Conservation (phyloP, 2,888 invertebrate species). For the Drosophila prolongata region DNA sequence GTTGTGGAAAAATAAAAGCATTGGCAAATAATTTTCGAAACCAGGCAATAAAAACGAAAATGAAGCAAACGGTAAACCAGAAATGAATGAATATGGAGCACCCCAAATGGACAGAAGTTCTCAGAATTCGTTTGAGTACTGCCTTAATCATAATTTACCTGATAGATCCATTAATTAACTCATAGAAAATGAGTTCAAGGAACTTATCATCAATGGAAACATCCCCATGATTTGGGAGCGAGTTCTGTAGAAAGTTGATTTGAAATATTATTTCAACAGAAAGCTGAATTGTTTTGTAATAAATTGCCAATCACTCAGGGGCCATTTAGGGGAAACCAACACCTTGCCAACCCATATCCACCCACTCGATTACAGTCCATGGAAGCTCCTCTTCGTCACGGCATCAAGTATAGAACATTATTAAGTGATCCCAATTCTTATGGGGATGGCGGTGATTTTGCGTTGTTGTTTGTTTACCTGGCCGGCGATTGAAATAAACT, state of each 20-base stretch:
- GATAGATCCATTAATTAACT: constrained; percentile 25
- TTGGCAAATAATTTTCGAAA: neutral
- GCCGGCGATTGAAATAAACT: constrained; percentile 43
- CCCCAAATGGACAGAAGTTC: constrained; percentile 8
- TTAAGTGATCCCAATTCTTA: constrained; percentile 53
- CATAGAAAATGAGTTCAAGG: constrained; percentile 42
- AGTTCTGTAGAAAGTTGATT: constrained; percentile 36
- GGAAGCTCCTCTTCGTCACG: constrained; percentile 55
- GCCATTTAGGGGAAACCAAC: constrained; percentile 33
- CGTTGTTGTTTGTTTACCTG: constrained; percentile 46
- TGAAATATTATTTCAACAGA: constrained; percentile 40
- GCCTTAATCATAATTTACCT: constrained; percentile 27
- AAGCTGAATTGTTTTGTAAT: constrained; percentile 37
- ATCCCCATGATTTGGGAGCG: constrained; percentile 1
- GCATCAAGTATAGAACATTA: constrained; percentile 67
- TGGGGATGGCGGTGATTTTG: constrained; percentile 13
- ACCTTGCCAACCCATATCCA: too few species aligned
- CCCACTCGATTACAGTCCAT: constrained; percentile 17
- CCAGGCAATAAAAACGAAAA: too few species aligned
- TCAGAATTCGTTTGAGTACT: constrained; percentile 13
- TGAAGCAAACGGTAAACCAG: too few species aligned
- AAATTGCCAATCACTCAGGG: constrained; percentile 57
- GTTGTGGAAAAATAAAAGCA: neutral
- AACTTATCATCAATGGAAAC: constrained; percentile 16
- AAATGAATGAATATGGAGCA: neutral